Base-by-base conservation (phyloP, 2,888 invertebrate species). In the Tenthredo livida region DNA sequence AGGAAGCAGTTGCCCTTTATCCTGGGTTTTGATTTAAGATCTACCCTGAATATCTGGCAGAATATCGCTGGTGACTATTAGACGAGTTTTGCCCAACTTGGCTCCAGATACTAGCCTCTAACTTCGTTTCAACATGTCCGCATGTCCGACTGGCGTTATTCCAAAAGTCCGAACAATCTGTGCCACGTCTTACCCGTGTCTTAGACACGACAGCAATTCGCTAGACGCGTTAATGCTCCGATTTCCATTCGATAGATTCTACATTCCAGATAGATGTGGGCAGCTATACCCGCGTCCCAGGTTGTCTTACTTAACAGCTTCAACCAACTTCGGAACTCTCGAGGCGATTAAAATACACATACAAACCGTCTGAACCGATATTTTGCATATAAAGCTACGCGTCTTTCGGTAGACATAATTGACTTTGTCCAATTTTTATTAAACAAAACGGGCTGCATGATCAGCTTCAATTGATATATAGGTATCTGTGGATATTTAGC, bases 1-100 rank as follows among this genome's bases (percentile, higher is more conserved):
- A 80, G 80, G 80, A 65, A 80, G 80, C 61, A 80, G 83, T 83
- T 50, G 83, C 50, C 43, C 47, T 83, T 83, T 83, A 83, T 83
- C 37, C 70, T 67, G 70, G 47, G 83, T 83, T 83, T 83, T 83
- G 83, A 83, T 83, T 83, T 83, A 67, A 25, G 33, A 77, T 77
- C 54, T 77, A 21, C 77, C 29, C 37, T 75, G 43, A 43, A 54
- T 54, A 54, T 77, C 33, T 77, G 77, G 50, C 77, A 77, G 54
- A 25, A 54, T 4, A 77, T 77, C 54, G 47, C 37, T 25, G 33
- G 29, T 33, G 72, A 15, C 29, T 54, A 21, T 50, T 25, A n/a
- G 21, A 54, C 33, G 15, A 73, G 73, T 73, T 73, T 25, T 73
- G 21, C 43, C 73, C 10, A 33, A 15, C 67, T 73, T 73, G 73